Evolutionary conservation across 1,140 invertebrate genomes (phyloP), one percentile per base, ranked within the genome.

Genomic region (Drosophila parvula): DNA sequence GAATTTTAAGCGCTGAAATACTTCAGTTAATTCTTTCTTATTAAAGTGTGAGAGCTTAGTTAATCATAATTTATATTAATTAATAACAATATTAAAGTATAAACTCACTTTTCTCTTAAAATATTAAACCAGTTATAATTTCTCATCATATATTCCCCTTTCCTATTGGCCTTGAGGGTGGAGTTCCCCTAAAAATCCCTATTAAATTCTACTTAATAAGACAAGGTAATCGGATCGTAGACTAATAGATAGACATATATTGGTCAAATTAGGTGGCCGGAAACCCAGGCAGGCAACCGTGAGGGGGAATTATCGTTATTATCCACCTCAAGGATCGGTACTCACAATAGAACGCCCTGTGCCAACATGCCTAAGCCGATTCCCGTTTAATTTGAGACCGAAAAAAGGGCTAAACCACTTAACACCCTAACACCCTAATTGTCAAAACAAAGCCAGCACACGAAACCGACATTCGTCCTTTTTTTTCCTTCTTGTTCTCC

Each of bases 341-440:
- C 32, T 27, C 82, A 85, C 75, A 85, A 85, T 85, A 82, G 82
- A 82, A 85, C 82, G 82, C 82, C 82, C 75, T 59, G 51, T 77
- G 71, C 57, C 60, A 63, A 81, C 78, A 85, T 61, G 68, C 79
- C 82, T 89, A 89, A 88, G 79, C 83, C 83, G 82, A 85, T 85
- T 85, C 79, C 63, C 83, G 82, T 81, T 83, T 89, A 83, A 88
- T 89, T 88, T 83, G 84, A 88, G 68, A 83, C 76, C 56, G 16
- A 78, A 77, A 73, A 86, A 88, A 88, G 78, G 86, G 85, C 79
- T 90, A 86, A 83, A 90, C 86, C 86, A 90, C 86, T 90, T 90
- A 90, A 90, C 86, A 90, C 84, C 84, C 84, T 83, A 88, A 88
- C 84, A 89, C 86, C 82, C 86, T 90, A 90, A 90, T 90, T 90